Conservation (phyloP, 2,113 vertebrate genomes). For the Scomber colias region DNA sequence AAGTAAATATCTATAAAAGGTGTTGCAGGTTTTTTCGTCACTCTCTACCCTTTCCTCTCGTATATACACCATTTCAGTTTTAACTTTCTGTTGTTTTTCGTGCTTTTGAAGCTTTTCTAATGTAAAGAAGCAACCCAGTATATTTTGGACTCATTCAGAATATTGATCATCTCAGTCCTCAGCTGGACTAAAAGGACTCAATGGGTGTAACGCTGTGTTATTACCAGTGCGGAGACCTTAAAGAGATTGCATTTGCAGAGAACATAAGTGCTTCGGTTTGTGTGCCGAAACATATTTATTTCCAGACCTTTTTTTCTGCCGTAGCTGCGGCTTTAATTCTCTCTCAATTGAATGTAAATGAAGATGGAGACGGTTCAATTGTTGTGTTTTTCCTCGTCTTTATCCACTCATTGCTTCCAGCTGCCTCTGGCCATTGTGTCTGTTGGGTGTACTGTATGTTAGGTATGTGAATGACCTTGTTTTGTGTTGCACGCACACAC, state of each 20-base stretch:
- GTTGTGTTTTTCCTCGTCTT: conserved; percentile 10
- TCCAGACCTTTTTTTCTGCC: not conserved
- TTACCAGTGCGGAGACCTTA: conserved; percentile 39
- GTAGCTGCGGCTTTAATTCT: conserved; percentile 27
- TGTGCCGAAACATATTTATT: conserved; percentile 38
- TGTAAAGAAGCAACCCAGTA: not conserved
- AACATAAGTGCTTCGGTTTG: conserved; percentile 5
- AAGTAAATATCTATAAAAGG: not conserved
- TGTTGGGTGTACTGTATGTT: not conserved
- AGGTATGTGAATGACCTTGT: conserved; percentile 41
- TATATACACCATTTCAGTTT: not conserved
- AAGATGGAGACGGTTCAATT: conserved; percentile 30
- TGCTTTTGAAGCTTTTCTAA: not conserved
- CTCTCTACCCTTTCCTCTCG: not conserved
- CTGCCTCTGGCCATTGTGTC: conserved; percentile 28
- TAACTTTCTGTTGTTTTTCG: not conserved
- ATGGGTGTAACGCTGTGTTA: not conserved
- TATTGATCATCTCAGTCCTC: conserved; percentile 25
- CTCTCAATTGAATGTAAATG: conserved; percentile 56
- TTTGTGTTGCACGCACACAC: not conserved
- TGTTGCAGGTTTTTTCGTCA: not conserved
- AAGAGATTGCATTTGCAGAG: conserved; percentile 32
- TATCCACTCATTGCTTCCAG: conserved; percentile 25
- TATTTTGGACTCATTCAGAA: not conserved
- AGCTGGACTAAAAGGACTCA: conserved; percentile 6